Evolutionary conservation across 2,888 invertebrate species (phyloP).

Genomic region (Tinea pellionella): DNA sequence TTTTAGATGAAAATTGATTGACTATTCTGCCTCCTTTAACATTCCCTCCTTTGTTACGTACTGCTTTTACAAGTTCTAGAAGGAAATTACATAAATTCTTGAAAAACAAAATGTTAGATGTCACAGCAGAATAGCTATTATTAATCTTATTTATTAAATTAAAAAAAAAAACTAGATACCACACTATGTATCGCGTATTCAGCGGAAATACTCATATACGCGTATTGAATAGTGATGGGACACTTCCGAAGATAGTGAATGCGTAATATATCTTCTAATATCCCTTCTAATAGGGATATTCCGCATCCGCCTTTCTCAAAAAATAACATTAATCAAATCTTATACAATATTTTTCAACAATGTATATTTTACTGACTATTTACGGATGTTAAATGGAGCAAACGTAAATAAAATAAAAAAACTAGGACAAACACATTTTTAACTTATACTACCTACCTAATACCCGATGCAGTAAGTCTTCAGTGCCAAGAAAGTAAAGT

Average conservation of each 20-base stretch:
- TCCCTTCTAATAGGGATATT: no score
- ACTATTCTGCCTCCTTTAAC: neutral
- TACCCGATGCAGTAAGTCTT: neutral
- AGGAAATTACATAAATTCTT: slow-evolving; percentile 54
- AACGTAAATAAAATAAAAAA: neutral
- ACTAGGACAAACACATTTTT: neutral
- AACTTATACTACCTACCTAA: neutral
- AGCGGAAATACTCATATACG: no score
- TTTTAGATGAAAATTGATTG: neutral
- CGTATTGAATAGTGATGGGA: no score
- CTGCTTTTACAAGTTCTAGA: slow-evolving; percentile 28
- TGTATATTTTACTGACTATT: neutral
- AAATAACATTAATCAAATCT: neutral
- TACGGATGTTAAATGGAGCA: neutral
- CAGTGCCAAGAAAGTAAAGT: neutral
- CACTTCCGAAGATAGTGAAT: no score
- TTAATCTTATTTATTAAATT: no score
- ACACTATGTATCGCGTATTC: no score
- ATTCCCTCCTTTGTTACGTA: neutral
- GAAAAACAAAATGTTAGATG: neutral
- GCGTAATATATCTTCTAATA: no score
- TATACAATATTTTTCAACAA: neutral
- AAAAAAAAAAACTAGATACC: no score
- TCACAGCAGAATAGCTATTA: no score
- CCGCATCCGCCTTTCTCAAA: no score